Evolutionary conservation across 2,797 vertebrate genomes (phyloP).

Genomic region (Platalea minor): DNA sequence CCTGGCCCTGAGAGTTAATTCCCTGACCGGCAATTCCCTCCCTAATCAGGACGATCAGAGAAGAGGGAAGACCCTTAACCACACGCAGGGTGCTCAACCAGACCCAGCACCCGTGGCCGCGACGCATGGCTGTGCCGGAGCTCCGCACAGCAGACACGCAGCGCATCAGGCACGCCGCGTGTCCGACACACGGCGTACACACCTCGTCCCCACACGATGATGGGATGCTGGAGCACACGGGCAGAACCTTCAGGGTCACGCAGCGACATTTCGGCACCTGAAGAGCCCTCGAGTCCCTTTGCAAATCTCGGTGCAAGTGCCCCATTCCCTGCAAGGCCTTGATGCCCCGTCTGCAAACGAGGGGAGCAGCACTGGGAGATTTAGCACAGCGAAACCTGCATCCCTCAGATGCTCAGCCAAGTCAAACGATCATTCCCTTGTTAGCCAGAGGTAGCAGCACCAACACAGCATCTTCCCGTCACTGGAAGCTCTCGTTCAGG

Average conservation of each 20-base stretch:
- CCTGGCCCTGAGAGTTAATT: not conserved
- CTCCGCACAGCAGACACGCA: fast-evolving
- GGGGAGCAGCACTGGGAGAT: not conserved
- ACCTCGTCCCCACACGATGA: fast-evolving
- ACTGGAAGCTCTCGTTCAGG: not conserved
- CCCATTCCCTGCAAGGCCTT: fast-evolving
- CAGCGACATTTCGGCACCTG: not conserved
- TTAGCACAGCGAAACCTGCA: not conserved
- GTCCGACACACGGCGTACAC: fast-evolving
- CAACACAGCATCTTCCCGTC: fast-evolving
- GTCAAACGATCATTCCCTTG: fast-evolving
- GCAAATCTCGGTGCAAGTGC: fast-evolving
- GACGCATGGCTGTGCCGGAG: fast-evolving
- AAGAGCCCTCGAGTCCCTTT: not conserved
- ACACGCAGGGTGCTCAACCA: fast-evolving
- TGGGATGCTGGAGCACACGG: not conserved
- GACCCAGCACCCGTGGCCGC: fast-evolving
- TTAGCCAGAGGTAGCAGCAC: not conserved
- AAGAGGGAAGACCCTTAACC: not conserved
- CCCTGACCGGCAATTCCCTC: not conserved
- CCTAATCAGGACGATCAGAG: too few relatives aligned
- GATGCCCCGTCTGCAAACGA: fast-evolving
- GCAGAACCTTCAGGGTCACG: not conserved
- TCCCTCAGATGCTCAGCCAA: fast-evolving
- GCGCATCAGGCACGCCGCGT: fast-evolving